Conservation (phyloP, 2,113 vertebrate species). For the Todiramphus saurophagus region DNA sequence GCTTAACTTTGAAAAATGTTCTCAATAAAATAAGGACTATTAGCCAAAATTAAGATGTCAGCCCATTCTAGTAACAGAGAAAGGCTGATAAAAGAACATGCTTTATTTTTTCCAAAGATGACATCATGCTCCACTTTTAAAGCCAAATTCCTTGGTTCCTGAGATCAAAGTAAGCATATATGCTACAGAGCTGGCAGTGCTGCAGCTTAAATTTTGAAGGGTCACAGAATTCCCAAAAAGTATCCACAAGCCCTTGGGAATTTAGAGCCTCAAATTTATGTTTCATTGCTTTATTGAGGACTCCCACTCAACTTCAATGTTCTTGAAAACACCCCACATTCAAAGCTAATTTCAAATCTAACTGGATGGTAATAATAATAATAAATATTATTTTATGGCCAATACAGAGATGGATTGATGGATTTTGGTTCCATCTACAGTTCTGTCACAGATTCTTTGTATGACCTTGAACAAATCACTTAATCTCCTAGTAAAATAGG, state of each 20-base stretch:
- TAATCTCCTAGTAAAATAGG: not conserved
- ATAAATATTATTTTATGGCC: not conserved
- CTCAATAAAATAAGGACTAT: not conserved
- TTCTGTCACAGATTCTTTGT: not conserved
- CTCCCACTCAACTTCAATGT: not conserved
- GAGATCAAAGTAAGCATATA: not conserved
- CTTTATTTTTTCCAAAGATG: not conserved
- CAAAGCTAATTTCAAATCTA: not conserved
- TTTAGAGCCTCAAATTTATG: not conserved
- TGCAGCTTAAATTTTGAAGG: not conserved
- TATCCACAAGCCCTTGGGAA: not conserved
- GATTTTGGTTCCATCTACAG: not conserved
- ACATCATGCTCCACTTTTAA: not conserved
- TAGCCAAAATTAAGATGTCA: not conserved
- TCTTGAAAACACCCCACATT: not conserved
- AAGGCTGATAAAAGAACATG: not conserved
- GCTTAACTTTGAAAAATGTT: not conserved
- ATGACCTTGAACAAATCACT: not conserved
- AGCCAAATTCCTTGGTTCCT: not conserved
- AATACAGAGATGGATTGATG: not conserved
- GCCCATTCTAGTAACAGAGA: not conserved
- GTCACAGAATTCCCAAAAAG: not conserved
- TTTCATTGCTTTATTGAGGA: not conserved
- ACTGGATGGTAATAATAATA: not conserved
- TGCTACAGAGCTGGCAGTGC: not conserved